Conservation (phyloP, 2,797 vertebrate species). For the Amazona finschi region DNA sequence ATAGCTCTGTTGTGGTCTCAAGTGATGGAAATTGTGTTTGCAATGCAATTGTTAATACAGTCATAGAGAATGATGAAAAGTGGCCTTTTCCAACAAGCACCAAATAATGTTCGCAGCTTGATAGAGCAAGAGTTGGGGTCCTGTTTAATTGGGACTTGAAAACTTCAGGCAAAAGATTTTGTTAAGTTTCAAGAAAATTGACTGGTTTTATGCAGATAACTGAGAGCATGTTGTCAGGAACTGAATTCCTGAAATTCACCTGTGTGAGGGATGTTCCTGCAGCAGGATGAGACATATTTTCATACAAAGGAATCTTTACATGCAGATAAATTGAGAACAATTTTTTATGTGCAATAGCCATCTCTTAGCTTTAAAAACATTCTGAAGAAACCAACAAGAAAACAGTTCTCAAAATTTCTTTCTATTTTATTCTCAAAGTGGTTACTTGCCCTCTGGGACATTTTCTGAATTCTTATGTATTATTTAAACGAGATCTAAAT, state of each 20-base stretch:
- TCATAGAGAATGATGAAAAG: not conserved
- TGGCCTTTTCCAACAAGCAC: not conserved
- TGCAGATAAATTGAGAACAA: not conserved
- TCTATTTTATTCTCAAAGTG: constrained; percentile 43
- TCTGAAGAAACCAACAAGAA: constrained; percentile 9
- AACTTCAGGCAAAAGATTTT: not conserved
- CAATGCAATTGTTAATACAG: not conserved
- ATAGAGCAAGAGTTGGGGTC: not conserved
- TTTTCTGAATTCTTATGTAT: constrained; percentile 57
- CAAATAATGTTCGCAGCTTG: not conserved
- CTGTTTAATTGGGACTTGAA: not conserved
- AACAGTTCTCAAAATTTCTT: constrained; percentile 26
- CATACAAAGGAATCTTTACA: not conserved
- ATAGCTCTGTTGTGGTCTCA: not conserved
- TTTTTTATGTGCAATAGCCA: not conserved
- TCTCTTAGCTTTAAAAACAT: not conserved
- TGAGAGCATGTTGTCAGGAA: not conserved
- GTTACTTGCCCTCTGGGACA: constrained; percentile 43
- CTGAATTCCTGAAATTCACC: not conserved
- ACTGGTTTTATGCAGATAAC: not conserved
- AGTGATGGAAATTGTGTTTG: not conserved
- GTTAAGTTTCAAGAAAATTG: not conserved
- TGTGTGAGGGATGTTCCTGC: not conserved
- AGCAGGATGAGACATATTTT: not conserved
- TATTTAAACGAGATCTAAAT: constrained; percentile 66